Percentiles rank a stretch among this genome's conserved stretches.
phyloP scores from a whole-genome alignment of 2,113 vertebrate genomes.

The Prinia subflava region DNA sequence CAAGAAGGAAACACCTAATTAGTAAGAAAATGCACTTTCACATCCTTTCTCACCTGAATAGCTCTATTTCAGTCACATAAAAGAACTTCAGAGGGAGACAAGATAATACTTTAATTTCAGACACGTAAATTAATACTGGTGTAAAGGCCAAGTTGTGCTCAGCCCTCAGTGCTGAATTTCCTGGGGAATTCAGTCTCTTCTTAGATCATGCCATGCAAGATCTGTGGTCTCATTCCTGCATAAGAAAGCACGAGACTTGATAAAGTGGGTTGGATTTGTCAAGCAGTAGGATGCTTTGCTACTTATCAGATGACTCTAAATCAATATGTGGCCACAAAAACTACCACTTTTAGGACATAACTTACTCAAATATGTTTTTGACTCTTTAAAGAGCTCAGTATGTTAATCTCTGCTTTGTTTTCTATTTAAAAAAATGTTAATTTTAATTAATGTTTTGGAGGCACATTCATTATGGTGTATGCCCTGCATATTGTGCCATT shows the following conservation, averaged over 20 bases:
- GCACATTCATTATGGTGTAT: background rate
- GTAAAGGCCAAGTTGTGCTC: background rate
- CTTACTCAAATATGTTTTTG: background rate
- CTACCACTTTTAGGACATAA: background rate
- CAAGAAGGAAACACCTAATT: background rate
- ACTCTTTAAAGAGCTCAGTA: background rate
- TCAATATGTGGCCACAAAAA: background rate
- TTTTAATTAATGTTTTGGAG: background rate
- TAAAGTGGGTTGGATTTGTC: background rate
- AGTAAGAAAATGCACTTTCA: background rate
- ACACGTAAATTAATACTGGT: background rate
- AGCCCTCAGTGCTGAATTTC: background rate
- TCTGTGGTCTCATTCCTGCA: background rate
- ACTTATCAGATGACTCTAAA: background rate
- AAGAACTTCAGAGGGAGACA: background rate
- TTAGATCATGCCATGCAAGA: background rate
- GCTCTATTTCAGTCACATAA: background rate
- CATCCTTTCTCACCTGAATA: background rate
- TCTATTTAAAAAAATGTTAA: background rate
- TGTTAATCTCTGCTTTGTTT: background rate
- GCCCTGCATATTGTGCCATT: background rate
- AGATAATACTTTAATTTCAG: background rate
- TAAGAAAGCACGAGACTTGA: background rate
- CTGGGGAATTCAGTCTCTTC: background rate
- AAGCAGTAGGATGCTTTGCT: background rate